Evolutionary conservation across 2,888 invertebrate species (phyloP).

Genomic region (Cerastis leucographa): DNA sequence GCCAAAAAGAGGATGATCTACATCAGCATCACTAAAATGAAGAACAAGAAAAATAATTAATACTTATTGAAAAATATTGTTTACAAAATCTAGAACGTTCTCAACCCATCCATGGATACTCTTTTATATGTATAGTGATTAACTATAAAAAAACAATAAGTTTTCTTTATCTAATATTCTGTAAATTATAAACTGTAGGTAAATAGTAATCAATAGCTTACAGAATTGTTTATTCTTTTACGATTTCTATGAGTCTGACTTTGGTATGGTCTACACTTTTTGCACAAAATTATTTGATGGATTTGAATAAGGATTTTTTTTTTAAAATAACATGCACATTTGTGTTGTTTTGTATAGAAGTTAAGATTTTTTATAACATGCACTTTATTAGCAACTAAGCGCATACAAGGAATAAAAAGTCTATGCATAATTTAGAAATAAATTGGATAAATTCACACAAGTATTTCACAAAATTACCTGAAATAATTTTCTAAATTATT

Average conservation of each 20-base stretch:
- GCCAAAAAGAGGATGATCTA: background rate
- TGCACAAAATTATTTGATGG: background rate
- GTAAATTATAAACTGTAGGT: too few relatives aligned
- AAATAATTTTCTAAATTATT: too few relatives aligned
- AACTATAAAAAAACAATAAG: slow-evolving; percentile 2
- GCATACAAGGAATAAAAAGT: background rate
- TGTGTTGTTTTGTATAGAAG: background rate
- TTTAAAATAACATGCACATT: background rate
- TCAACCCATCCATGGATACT: background rate
- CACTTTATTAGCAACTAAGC: background rate
- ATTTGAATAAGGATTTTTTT: fast-evolving
- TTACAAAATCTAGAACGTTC: slow-evolving; percentile 9
- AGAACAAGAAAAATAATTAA: background rate
- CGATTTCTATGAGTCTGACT: background rate
- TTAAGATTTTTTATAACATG: background rate
- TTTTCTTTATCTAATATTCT: slow-evolving; percentile 33
- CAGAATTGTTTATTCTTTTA: background rate
- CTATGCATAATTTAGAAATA: background rate
- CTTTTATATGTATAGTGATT: background rate
- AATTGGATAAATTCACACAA: background rate
- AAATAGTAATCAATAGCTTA: slow-evolving; percentile 20
- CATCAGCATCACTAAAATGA: background rate
- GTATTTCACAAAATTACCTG: too few relatives aligned
- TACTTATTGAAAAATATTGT: background rate
- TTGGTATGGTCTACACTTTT: background rate